Base-by-base conservation (phyloP, 2,113 vertebrate genomes). In the Orcinus orca region DNA sequence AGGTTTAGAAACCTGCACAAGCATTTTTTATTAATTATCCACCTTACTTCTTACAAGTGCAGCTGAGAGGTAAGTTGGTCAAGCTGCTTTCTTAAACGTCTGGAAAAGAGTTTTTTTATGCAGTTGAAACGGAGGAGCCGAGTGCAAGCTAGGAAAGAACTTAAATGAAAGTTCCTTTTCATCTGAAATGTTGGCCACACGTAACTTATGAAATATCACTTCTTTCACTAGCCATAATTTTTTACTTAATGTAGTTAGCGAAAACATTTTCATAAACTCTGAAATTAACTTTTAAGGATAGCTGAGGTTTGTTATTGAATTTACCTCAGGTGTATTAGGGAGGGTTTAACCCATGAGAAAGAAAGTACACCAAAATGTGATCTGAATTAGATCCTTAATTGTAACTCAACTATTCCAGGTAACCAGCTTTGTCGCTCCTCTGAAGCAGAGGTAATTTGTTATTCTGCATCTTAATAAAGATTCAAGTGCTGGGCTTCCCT, bases 211-310 rank as follows among this genome's bases (percentile, higher is more conserved):
- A 93, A 79, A 70, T 47, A 65, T 5, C 20, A 67, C 26, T 92
- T 70, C 38, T 21, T 96, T 89, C 33, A 84, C 38, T 50, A 73
- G 47, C 23, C 67, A 21, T 93, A 15, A 85, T 50, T 92, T 85
- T 93, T 60, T 71, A 73, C 41, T 79, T 86, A 90, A 50, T 67
- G 23, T 73, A 55, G 44, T 73, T 86, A 14, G 31, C 6, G n/a
- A 67, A 96, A 96, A 65, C 29, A 36, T 86, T 89, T 80, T 93
- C 38, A 36, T 65, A 58, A 91, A 76, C 33, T 94, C 74, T 94
- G 58, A 96, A 68, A 79, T 67, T 94, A 73, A 41, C 44, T 71
- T 77, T 53, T 36, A 91, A 67, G 60, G 38, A 81, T 29, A 36
- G 65, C 65, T 74, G 41, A 82, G 47, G 68, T 62, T 50, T 91